A percentile compares a stretch with the other conserved stretches of the same genome.
phyloP scores from a whole-genome alignment of 2,797 vertebrate species.

The Emydoidea blandingii region DNA sequence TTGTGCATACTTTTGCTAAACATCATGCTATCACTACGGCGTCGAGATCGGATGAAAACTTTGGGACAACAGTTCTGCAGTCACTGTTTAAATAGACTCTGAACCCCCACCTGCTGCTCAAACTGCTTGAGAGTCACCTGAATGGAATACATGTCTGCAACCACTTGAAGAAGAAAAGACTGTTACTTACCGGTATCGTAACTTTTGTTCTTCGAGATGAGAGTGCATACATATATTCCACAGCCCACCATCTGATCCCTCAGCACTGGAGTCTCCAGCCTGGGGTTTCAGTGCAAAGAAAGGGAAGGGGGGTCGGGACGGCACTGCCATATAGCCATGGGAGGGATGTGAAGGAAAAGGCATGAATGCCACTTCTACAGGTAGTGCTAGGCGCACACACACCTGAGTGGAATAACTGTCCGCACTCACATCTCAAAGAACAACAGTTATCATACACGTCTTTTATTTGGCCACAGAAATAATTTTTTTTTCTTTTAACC shows the following conservation, averaged over 20 bases:
- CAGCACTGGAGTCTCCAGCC: not conserved
- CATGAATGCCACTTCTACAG: not conserved
- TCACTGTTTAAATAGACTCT: not conserved
- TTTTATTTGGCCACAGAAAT: not conserved
- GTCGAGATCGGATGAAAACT: not conserved
- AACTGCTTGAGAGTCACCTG: not conserved
- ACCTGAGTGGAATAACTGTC: not conserved
- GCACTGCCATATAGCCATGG: not conserved
- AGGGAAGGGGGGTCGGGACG: not conserved
- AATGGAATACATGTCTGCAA: not conserved
- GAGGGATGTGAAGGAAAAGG: not conserved
- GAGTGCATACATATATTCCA: not conserved
- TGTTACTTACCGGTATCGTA: not conserved
- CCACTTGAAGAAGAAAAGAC: not conserved
- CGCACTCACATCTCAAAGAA: not conserved
- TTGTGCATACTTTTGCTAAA: not conserved
- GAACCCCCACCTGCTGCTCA: not conserved
- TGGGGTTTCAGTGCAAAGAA: not conserved
- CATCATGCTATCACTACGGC: not conserved
- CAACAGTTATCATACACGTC: not conserved
- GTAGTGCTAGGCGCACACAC: not conserved
- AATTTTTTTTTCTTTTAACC: not conserved
- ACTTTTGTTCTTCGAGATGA: not conserved
- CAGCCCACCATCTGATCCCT: not conserved
- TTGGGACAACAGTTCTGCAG: not conserved